Base-by-base conservation (phyloP, 2,797 vertebrate species). In the Anguilla anguilla region DNA sequence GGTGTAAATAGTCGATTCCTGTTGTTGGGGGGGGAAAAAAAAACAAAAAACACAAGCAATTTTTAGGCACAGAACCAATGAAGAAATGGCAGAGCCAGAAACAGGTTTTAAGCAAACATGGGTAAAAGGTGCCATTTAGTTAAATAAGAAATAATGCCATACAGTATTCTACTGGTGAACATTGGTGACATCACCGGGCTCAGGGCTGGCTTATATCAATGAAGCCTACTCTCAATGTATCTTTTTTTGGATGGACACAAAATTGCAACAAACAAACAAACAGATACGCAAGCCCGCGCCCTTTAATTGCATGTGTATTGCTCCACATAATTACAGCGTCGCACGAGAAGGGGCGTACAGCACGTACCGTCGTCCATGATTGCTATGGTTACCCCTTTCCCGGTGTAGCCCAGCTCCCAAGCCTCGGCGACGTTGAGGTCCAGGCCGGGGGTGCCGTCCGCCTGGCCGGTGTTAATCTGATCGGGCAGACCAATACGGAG, bases 371-470 rank as follows among this genome's bases (percentile, higher is more conserved):
- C 99, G 55, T 99, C 99, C 99, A 99, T 99, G 90, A 99, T 99
- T 90, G 98, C 99, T 43, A 99, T 99, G 91, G 98, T 99, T 82
- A 99, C 98, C 90, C 98, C 98, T 93, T 96, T 98, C 46, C 99
- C 99, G 0, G 99, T 99, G 93, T 97, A 99, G 86, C 98, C 99
- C 93, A 99, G 95, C 88, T 97, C 96, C 99, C 98, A 99, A 2
- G 99, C 99, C 95, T 99, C 98, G n/a, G 98, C 98, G 94, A 99
- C 99, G 87, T 99, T 99, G 89, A 99, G 96, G 94, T 99, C 99
- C 92, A 99, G 94, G 88, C 99, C 98, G 59, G 98, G 99, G 90
- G 98, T 99, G 86, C 99, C 99, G 89, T 99, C 98, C 83, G 98
- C 98, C 95, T 99, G 99, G 86, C 99, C 99, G 28, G 99, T 99